These are phyloP conservation scores for Julus scandinavius DNA, from an alignment of 2,888 invertebrate species.

Conservation along the genomic window DNA sequence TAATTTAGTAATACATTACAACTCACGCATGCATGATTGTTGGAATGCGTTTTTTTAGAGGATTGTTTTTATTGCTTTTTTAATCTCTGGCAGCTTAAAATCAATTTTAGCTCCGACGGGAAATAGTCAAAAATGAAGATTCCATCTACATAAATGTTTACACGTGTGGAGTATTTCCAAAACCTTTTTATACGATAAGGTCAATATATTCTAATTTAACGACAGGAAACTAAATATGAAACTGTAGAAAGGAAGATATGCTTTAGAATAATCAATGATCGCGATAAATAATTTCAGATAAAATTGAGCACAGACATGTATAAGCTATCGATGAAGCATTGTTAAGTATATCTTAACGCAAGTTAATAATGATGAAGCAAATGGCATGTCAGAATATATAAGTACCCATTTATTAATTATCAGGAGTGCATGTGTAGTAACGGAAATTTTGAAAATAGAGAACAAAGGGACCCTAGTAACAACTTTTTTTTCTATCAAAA, in stretches of 20 bases:
- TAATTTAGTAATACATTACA: neutral
- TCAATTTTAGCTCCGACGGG: conserved; percentile 5
- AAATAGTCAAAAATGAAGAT: neutral
- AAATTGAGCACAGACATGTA: neutral
- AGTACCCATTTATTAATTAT: neutral
- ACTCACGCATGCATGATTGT: conserved; percentile 5
- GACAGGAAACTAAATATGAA: conserved; percentile 19
- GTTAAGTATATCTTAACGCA: neutral
- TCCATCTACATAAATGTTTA: conserved; percentile 22
- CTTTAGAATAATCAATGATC: neutral
- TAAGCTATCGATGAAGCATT: neutral
- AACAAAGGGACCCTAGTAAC: neutral
- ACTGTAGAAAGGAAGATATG: neutral
- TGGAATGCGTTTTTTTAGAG: neutral
- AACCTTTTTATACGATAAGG: neutral
- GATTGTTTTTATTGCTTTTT: neutral
- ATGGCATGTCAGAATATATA: neutral
- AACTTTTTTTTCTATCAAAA: neutral
- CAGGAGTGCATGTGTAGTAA: too few species aligned
- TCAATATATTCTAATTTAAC: conserved; percentile 40
- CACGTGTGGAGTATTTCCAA: neutral
- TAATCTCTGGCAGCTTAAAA: neutral
- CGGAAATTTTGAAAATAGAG: too few species aligned
- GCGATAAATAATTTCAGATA: neutral
- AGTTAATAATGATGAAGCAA: neutral